Evolutionary conservation across 1,140 invertebrate genomes (phyloP).

Genomic region (Xylocopa sonorina): DNA sequence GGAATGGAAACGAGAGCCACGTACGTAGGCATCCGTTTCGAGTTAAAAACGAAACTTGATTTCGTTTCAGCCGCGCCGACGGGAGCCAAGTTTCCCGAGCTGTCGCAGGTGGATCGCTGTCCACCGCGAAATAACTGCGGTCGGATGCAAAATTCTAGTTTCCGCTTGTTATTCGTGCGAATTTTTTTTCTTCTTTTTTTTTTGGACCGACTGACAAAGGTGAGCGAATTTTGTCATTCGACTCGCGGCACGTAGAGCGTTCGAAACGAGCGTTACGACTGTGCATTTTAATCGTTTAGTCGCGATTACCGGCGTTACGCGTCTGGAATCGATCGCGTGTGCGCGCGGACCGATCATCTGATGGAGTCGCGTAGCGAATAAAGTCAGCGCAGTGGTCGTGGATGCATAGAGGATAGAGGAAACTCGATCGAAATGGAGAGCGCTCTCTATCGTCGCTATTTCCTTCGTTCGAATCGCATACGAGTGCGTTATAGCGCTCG

Average conservation of each 20-base stretch:
- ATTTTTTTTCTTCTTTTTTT: too few relatives aligned
- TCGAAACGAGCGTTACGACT: constrained; percentile 25
- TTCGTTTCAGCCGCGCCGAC: background rate
- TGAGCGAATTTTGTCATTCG: constrained; percentile 32
- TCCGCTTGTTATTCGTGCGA: too few relatives aligned
- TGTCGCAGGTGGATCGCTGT: too few relatives aligned
- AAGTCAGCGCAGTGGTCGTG: background rate
- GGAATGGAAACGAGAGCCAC: constrained; percentile 16
- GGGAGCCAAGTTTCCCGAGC: background rate
- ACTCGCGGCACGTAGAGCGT: constrained; percentile 5
- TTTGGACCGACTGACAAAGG: background rate
- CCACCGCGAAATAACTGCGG: background rate
- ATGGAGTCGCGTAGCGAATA: background rate
- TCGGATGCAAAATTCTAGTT: background rate
- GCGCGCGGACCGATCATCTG: constrained; percentile 4
- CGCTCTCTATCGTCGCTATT: too few relatives aligned
- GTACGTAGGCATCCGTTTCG: constrained; percentile 1
- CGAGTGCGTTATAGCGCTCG: too few relatives aligned
- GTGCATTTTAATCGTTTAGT: constrained; percentile 30
- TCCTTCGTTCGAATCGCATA: too few relatives aligned
- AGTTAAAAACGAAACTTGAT: constrained; percentile 9
- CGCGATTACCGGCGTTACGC: background rate
- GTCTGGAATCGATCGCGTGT: constrained; percentile 6
- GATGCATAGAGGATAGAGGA: background rate
- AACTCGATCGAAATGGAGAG: background rate